phyloP scores from a whole-genome alignment of 2,797 vertebrate genomes.

The Hippocampus kuda region DNA sequence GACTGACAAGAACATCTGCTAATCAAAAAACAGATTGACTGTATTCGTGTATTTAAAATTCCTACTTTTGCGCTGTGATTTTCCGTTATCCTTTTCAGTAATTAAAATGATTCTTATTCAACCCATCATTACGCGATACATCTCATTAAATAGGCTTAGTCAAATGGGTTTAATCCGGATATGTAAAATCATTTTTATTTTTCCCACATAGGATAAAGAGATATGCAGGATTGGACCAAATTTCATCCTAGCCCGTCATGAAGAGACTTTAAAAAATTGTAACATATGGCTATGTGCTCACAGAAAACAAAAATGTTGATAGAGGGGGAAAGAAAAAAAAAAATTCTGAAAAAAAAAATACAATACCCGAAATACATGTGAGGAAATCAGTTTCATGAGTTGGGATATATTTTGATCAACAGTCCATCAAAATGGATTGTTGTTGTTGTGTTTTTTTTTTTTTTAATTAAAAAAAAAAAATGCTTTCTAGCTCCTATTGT shows the following conservation, averaged over 20 bases:
- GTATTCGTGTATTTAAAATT: not conserved
- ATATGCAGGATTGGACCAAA: constrained; percentile 13
- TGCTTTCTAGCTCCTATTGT: constrained; percentile 13
- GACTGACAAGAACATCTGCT: not conserved
- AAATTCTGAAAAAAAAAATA: not conserved
- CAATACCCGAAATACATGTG: not conserved
- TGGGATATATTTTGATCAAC: not conserved
- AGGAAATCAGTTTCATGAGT: not conserved
- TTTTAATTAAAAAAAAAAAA: constrained; percentile 13
- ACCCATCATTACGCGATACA: constrained; percentile 6
- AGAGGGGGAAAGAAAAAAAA: not conserved
- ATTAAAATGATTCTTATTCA: constrained; percentile 12
- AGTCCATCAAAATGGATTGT: too few species aligned
- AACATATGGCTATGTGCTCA: not conserved
- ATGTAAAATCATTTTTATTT: not conserved
- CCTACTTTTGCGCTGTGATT: not conserved
- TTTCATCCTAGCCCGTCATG: constrained; percentile 1
- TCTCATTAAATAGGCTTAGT: constrained; percentile 11
- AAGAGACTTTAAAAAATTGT: not conserved
- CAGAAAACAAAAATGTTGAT: not conserved
- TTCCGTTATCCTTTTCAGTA: not conserved
- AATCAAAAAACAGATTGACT: not conserved
- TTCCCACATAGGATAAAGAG: constrained; percentile 5
- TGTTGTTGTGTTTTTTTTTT: not conserved
- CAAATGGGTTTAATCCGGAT: constrained; percentile 1